A percentile compares a stretch with the other conserved stretches of the same genome.
phyloP scores from a whole-genome alignment of 2,113 vertebrate genomes.

The Ictidomys tridecemlineatus region DNA sequence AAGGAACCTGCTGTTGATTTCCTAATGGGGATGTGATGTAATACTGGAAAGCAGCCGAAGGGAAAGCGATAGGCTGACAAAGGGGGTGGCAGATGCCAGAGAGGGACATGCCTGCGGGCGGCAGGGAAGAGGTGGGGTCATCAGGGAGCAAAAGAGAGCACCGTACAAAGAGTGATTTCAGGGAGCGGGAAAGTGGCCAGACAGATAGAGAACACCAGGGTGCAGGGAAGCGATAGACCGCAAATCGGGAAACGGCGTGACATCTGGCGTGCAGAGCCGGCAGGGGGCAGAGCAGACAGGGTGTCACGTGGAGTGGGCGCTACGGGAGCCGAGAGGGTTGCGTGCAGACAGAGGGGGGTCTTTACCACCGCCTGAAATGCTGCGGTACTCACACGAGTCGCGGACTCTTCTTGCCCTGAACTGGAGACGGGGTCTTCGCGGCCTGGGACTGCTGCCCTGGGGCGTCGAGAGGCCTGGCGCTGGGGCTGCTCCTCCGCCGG shows the following conservation, averaged over 20 bases:
- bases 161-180: not conserved
- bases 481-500: slow-evolving; percentile 82
- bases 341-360: slow-evolving; percentile 64
- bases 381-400: slow-evolving; percentile 80
- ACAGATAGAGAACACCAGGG: not conserved
- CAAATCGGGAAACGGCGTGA: not conserved
- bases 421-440: slow-evolving; percentile 76
- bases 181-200: not conserved
- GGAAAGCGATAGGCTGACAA: slow-evolving; percentile 22
- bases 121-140: not conserved
- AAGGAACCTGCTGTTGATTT: accelerated
- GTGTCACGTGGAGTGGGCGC: slow-evolving; percentile 76
- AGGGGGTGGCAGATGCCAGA: slow-evolving; percentile 2
- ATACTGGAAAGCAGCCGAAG: not conserved
- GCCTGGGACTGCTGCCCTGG: slow-evolving; percentile 68
- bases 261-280: slow-evolving; percentile 39
- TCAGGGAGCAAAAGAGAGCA: not conserved
- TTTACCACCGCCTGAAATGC: slow-evolving; percentile 54
- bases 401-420: slow-evolving; percentile 81
- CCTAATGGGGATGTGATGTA: not conserved
- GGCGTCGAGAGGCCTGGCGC: slow-evolving; percentile 74
- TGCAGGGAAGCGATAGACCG: not conserved
- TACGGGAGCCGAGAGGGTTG: slow-evolving; percentile 80
- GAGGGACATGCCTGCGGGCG: not conserved
- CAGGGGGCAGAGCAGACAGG: slow-evolving; percentile 64